Percentiles rank a stretch among this genome's conserved stretches.
phyloP scores from a whole-genome alignment of 2,888 invertebrate species.

The Caenorhabditis sp. region DNA sequence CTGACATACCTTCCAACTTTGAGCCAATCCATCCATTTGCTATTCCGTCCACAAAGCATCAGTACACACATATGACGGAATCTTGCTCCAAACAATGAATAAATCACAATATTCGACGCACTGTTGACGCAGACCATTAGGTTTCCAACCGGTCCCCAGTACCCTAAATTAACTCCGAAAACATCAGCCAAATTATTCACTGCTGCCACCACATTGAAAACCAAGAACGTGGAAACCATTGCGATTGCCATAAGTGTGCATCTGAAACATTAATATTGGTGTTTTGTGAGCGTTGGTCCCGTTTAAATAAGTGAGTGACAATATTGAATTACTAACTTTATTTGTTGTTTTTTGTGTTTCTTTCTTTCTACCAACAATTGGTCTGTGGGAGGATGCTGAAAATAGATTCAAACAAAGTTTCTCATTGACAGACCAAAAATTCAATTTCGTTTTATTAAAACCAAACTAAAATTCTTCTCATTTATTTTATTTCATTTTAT shows the following conservation, averaged over 20 bases:
- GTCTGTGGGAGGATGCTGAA: too few relatives aligned
- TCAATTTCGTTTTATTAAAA: too few relatives aligned
- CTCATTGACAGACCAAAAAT: too few relatives aligned
- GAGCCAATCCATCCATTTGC: conserved; percentile 54
- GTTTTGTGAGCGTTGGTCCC: too few relatives aligned
- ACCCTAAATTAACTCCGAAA: conserved; percentile 44
- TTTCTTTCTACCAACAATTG: not conserved
- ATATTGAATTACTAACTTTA: too few relatives aligned
- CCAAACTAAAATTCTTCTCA: not conserved
- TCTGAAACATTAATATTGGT: conserved; percentile 32
- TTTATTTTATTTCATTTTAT: not conserved
- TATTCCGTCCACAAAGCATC: conserved; percentile 58
- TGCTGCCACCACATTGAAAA: conserved; percentile 58
- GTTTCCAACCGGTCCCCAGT: conserved; percentile 57
- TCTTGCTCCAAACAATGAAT: conserved; percentile 66
- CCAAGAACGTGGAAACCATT: conserved; percentile 64
- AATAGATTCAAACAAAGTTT: too few relatives aligned
- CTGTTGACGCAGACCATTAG: conserved; percentile 68
- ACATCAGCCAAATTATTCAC: conserved; percentile 63
- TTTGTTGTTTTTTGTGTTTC: not conserved
- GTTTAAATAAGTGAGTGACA: too few relatives aligned
- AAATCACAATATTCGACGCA: conserved; percentile 70
- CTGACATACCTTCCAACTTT: conserved; percentile 44
- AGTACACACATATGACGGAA: conserved; percentile 65
- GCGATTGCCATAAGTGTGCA: conserved; percentile 69